Evolutionary conservation across 2,888 invertebrate species (phyloP), one percentile per base, ranked within the genome.

Genomic region (Thera obeliscata): DNA sequence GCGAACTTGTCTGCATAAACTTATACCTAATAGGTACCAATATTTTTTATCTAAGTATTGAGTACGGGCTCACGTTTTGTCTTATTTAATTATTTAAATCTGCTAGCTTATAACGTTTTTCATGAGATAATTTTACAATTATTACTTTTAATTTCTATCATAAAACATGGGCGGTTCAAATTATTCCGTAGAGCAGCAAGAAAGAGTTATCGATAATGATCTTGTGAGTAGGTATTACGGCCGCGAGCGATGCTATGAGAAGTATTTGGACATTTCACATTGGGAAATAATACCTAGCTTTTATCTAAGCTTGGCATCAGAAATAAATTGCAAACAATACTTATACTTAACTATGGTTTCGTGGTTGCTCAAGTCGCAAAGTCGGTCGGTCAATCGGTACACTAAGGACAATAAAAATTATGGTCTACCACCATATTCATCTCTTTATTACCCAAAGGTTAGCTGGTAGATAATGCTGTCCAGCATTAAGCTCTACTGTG

Each of bases 161-260:
- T 36, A 11, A 22, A 46, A 9, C 56, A 61, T 64, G 49, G 68
- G 64, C 64, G 68, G 56, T 52, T 59, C 38, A 46, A 46, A 48
- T 48, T 38, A 49, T 38, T 43, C 61, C 61, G 46, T 38, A 56
- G 50, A 50, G 9, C 22, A 33, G 54, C 58, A 78, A 90, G 90
- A 61, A 62, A 64, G 35, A 64, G 62, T 60, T 64, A 61, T 64
- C 58, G 68, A 68, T 64, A 57, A 43, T 61, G 56, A 64, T 64
- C 57, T 61, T 41, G 57, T 67, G 56, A 36, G 58, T 46, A 36
- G 41, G 35, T 63, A 50, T 90, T 89, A 87, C 86, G 35, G 43
- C 58, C 43, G 54, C 6, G 33, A 36, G 59, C 59, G n/a, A 54
- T 58, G 43, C 22, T 64, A 64, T 64, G 59, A 56, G 64, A 65